These are phyloP conservation scores for Cartodere bifasciata DNA, from an alignment of 2,888 invertebrate genomes.

Conservation along the genomic window DNA sequence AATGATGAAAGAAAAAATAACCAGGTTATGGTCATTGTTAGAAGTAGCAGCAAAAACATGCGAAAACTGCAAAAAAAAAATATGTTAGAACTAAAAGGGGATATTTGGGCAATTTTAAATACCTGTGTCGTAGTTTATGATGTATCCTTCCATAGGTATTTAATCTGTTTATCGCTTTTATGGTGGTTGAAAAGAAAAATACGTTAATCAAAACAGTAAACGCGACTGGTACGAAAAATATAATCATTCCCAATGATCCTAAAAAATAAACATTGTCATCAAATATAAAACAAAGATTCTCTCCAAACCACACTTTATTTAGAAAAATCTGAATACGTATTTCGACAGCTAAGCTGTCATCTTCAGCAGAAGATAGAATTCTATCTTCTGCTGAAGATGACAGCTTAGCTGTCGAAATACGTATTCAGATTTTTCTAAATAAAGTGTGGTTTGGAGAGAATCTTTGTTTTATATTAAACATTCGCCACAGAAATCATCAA, in stretches of 20 bases:
- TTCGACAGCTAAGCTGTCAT: too few species aligned
- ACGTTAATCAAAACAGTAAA: conserved; percentile 67
- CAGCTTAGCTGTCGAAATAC: too few species aligned
- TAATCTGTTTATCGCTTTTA: conserved; percentile 66
- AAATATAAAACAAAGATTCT: too few species aligned
- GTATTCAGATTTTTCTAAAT: too few species aligned
- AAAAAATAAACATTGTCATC: conserved; percentile 22
- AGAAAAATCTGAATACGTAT: too few species aligned
- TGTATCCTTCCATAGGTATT: conserved; percentile 77
- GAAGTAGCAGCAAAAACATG: conserved; percentile 61
- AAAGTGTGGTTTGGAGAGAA: too few species aligned
- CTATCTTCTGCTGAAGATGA: too few species aligned
- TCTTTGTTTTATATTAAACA: too few species aligned
- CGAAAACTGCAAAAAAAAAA: conserved; percentile 52
- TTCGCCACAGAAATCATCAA: too few species aligned
- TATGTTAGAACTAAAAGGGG: not conserved
- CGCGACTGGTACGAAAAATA: conserved; percentile 72
- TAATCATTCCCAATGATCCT: conserved; percentile 71
- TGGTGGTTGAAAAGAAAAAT: conserved; percentile 68
- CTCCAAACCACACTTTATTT: too few species aligned
- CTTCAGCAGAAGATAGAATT: too few species aligned
- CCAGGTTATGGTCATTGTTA: conserved; percentile 67
- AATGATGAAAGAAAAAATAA: conserved; percentile 64
- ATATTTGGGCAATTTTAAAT: conserved; percentile 12
- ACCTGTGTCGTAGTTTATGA: conserved; percentile 76